Percentiles rank a stretch among this genome's conserved stretches.
Conservation (phyloP, 2,113 vertebrate species). For the Hippolais icterina region DNA sequence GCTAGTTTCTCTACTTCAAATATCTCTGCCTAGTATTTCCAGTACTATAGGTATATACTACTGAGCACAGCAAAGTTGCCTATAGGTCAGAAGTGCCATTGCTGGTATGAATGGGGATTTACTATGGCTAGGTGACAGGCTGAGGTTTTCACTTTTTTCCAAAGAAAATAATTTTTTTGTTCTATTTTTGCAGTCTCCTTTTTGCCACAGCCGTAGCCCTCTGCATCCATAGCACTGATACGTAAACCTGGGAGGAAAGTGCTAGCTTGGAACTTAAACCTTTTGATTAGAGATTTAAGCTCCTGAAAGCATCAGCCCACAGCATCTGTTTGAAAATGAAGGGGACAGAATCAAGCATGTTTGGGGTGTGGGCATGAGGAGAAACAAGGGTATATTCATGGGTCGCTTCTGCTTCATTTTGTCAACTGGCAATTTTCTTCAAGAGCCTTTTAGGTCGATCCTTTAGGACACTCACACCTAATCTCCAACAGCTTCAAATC, state of each 20-base stretch:
- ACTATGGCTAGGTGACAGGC: neutral
- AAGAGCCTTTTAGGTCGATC: neutral
- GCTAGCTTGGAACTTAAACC: neutral
- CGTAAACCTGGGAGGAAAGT: neutral
- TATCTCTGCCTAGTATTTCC: neutral
- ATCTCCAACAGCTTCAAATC: constrained; percentile 4
- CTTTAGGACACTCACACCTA: neutral
- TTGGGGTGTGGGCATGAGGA: neutral
- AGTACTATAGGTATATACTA: neutral
- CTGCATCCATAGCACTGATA: neutral
- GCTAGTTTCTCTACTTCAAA: neutral
- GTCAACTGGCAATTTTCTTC: constrained; percentile 32
- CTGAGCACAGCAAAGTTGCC: fast-evolving
- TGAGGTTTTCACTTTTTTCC: neutral
- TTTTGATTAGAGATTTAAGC: neutral
- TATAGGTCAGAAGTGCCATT: neutral
- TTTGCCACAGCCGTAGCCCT: neutral
- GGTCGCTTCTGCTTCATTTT: constrained; percentile 4
- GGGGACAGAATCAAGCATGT: neutral
- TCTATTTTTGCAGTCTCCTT: neutral
- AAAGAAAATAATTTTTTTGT: neutral
- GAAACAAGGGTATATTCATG: neutral
- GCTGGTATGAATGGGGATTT: neutral
- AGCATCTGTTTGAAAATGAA: constrained; percentile 14
- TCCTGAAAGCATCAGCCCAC: neutral